Percentiles rank a stretch among this genome's conserved stretches.
These are phyloP conservation scores for Calyptomena viridis DNA, from an alignment of 2,113 vertebrate species.

Conservation along the genomic window DNA sequence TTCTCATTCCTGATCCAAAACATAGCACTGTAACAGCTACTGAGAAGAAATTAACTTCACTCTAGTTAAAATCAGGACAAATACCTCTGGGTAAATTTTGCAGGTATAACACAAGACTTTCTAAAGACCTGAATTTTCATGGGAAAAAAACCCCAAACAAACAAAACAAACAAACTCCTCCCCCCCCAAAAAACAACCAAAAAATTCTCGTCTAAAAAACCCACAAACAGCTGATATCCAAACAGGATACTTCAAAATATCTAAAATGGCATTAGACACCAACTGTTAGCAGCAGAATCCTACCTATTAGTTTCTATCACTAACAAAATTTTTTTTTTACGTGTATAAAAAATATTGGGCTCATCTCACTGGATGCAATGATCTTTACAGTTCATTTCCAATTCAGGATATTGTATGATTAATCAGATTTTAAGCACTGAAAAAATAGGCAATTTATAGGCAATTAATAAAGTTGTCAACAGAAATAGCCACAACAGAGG, in stretches of 20 bases:
- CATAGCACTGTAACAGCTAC: neutral
- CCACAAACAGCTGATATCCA: neutral
- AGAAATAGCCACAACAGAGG: neutral
- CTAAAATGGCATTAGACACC: neutral
- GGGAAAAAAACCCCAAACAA: neutral
- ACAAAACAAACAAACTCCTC: neutral
- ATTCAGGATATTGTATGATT: neutral
- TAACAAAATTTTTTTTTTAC: neutral
- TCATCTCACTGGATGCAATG: rapidly evolving
- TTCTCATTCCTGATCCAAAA: neutral
- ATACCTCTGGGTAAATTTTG: neutral
- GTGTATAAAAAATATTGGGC: neutral
- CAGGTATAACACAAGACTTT: neutral
- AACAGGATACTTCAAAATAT: neutral
- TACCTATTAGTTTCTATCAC: neutral
- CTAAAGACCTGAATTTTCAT: neutral
- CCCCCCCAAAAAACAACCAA: neutral
- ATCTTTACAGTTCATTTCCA: neutral
- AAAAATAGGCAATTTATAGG: neutral
- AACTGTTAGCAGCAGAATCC: neutral
- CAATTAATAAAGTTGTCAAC: neutral
- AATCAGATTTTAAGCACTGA: neutral
- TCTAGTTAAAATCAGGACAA: neutral
- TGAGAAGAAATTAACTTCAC: neutral
- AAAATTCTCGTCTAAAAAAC: rapidly evolving